phyloP scores from a whole-genome alignment of 2,797 vertebrate genomes.

The Choloepus didactylus region DNA sequence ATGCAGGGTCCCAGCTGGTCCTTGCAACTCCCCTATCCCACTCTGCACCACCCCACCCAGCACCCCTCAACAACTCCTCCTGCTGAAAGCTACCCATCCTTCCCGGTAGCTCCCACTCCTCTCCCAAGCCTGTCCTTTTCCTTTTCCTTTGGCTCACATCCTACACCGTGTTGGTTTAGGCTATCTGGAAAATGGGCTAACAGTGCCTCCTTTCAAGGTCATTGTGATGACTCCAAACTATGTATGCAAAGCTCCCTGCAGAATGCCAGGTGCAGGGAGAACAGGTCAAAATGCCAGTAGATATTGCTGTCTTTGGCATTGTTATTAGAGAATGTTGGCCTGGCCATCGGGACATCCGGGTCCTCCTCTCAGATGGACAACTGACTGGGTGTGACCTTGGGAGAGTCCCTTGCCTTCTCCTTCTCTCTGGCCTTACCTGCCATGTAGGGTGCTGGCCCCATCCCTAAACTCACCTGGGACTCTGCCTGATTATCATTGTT shows the following conservation, averaged over 20 bases:
- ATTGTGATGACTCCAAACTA: no score
- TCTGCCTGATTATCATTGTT: background rate
- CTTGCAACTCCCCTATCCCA: background rate
- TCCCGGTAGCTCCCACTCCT: background rate
- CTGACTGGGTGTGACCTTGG: background rate
- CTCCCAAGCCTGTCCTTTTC: background rate
- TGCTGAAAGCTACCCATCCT: no score
- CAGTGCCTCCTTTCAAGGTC: accelerated
- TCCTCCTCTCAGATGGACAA: background rate
- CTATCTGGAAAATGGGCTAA: background rate
- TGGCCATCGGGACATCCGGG: background rate
- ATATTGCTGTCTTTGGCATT: background rate
- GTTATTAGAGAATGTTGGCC: background rate
- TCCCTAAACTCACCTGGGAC: accelerated
- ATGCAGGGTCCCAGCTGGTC: background rate
- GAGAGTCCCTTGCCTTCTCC: background rate
- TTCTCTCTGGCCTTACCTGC: background rate
- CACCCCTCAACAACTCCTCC: no score
- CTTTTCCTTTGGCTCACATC: background rate
- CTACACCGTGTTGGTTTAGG: background rate
- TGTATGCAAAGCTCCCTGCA: background rate
- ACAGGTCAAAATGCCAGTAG: background rate
- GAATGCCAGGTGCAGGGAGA: background rate
- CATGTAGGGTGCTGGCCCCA: background rate
- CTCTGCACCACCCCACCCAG: background rate